Conservation (phyloP, 2,888 invertebrate species). For the Myathropa florea region DNA sequence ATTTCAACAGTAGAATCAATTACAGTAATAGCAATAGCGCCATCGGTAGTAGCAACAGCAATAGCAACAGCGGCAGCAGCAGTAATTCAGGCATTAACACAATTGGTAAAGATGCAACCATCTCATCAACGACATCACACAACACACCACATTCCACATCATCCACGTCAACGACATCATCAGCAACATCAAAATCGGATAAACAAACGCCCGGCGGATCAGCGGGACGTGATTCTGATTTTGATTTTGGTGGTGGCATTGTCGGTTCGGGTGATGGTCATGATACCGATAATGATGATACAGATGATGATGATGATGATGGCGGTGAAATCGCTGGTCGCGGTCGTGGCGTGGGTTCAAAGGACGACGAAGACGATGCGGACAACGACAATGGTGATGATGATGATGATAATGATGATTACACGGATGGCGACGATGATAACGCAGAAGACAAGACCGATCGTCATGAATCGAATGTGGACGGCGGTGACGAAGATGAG, state of each 20-base stretch:
- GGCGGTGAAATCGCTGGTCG: slow-evolving; percentile 71
- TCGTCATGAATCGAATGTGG: slow-evolving; percentile 47
- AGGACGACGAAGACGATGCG: slow-evolving; percentile 65
- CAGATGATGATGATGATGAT: slow-evolving; percentile 72
- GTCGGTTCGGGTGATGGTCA: slow-evolving; percentile 74
- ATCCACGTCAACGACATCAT: slow-evolving; percentile 40
- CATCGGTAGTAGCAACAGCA: slow-evolving; percentile 77
- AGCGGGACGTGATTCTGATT: slow-evolving; percentile 71
- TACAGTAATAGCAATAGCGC: slow-evolving; percentile 79
- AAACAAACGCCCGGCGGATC: slow-evolving; percentile 15
- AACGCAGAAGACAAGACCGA: slow-evolving; percentile 65
- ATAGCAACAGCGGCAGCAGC: slow-evolving; percentile 76
- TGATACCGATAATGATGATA: slow-evolving; percentile 69
- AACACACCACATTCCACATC: slow-evolving; percentile 52
- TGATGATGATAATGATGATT: slow-evolving; percentile 35
- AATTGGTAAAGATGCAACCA: slow-evolving; percentile 79
- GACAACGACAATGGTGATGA: slow-evolving; percentile 38
- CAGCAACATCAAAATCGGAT: slow-evolving; percentile 64
- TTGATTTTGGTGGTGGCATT: slow-evolving; percentile 71
- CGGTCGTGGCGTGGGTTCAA: slow-evolving; percentile 38
- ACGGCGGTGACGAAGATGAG: slow-evolving; percentile 54
- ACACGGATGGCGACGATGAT: slow-evolving; percentile 51
- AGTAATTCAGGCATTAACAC: slow-evolving; percentile 78
- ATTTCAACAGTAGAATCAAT: slow-evolving; percentile 78
- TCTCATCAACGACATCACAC: slow-evolving; percentile 71